Evolutionary conservation across 2,888 invertebrate species (phyloP).

Genomic region (Heliconius erato): DNA sequence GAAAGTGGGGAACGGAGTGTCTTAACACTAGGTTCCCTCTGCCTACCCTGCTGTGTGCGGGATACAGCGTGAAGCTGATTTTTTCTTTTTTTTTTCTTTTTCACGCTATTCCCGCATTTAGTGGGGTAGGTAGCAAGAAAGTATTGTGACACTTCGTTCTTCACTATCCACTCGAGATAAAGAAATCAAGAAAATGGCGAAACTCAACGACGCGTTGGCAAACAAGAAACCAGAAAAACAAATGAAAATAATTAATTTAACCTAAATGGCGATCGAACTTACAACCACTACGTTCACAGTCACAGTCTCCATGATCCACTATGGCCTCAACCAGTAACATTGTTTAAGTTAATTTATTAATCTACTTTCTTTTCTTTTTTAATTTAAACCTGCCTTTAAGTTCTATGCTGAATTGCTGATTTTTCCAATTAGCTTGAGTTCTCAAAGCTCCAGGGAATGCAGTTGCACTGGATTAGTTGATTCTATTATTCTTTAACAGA

Average conservation of each 20-base stretch:
- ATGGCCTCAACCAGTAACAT: not conserved
- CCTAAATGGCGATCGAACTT: not conserved
- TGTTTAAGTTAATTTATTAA: not conserved
- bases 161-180: too few relatives aligned
- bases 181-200: too few relatives aligned
- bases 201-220: too few relatives aligned
- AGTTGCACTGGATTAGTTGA: not conserved
- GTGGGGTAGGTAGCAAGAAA: too few relatives aligned
- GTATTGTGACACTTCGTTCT: too few relatives aligned
- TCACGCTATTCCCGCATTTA: too few relatives aligned
- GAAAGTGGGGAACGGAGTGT: too few relatives aligned
- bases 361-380: not conserved
- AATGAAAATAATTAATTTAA: not conserved
- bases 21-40: too few relatives aligned
- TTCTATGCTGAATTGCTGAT: not conserved
- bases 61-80: too few relatives aligned
- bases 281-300: not conserved
- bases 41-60: too few relatives aligned
- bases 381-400: not conserved
- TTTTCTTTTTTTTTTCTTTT: too few relatives aligned
- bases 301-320: not conserved
- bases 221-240: not conserved
- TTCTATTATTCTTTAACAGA: not conserved
- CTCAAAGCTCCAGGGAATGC: not conserved
- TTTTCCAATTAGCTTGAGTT: conserved; percentile 3